Evolutionary conservation across 2,888 invertebrate species (phyloP).

Genomic region (Cremastobaeus sp.): DNA sequence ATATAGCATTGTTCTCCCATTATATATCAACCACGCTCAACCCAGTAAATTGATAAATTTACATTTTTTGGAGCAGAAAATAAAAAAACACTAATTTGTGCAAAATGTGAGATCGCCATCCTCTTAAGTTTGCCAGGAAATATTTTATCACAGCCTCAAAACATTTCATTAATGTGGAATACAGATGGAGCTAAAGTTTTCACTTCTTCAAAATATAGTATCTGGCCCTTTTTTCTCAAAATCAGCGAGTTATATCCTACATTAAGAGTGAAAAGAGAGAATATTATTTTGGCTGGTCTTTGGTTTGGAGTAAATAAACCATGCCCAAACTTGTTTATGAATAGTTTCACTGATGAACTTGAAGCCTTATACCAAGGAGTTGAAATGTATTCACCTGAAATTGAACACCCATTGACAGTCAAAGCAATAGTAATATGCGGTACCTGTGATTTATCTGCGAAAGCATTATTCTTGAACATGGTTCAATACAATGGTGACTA

Average conservation of each 20-base stretch:
- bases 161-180: background rate
- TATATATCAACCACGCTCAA: too few species aligned
- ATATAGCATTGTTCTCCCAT: too few species aligned
- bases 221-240: background rate
- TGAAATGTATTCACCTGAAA: background rate
- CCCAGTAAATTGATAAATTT: too few species aligned
- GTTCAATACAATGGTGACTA: background rate
- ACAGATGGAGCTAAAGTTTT: background rate
- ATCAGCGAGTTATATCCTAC: background rate
- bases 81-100: too few species aligned
- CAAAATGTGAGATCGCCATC: too few species aligned
- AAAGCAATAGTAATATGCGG: background rate
- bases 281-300: background rate
- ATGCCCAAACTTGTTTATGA: background rate
- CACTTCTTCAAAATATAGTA: background rate
- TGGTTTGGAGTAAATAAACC: conserved; percentile 1
- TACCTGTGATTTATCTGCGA: background rate
- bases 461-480: background rate
- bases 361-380: background rate
- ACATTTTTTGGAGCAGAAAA: too few species aligned
- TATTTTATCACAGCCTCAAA: background rate
- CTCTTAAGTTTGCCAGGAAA: too few species aligned
- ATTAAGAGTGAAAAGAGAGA: background rate
- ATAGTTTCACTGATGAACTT: background rate
- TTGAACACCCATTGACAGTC: background rate